Base-by-base conservation (phyloP, 2,113 vertebrate genomes). In the Geococcyx californianus region DNA sequence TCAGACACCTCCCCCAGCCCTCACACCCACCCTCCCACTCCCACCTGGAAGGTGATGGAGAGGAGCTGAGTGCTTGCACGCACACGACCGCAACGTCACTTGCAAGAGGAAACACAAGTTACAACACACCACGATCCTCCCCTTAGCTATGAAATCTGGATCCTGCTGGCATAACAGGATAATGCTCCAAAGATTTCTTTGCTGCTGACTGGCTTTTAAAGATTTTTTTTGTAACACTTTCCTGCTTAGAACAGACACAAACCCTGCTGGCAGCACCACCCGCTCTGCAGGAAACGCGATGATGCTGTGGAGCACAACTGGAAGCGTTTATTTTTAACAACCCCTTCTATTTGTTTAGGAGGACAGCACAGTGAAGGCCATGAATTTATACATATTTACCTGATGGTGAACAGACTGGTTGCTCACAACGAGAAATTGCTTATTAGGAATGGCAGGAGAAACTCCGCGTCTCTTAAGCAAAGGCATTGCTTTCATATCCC, bases 251-350 rank as follows among this genome's bases (percentile, higher is more conserved):
- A 13, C 78, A 79, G 44, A 16, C 19, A 47, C 10, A 29, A 90
- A 6, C n/a, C 20, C 68, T 42, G 24, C 67, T 33, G 58, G n/a
- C 15, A 36, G n/a, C 23, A 3, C 33, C 45, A 2, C 62, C 7
- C 2, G 40, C 60, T 54, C 24, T 5, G 13, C 6, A 10, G 51
- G 42, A 5, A 24, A 15, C 0, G 0, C 1, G 20, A 31, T 0
- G 13, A 70, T 6, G 29, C 3, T 24, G 36, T 2, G 34, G 40
- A 56, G 56, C 56, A 33, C 40, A 31, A 16, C 56, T 62, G 54
- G 36, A 29, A 76, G 31, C 24, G 7, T 67, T 84, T 56, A 26
- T 40, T 72, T 84, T 33, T 54, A 70, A 47, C 42, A 21, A 11
- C 10, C 23, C 38, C 45, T 79, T 73, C 60, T 52, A 9, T 64